Evolutionary conservation across 2,888 invertebrate genomes (phyloP).

Genomic region (Andrena bicolor): DNA sequence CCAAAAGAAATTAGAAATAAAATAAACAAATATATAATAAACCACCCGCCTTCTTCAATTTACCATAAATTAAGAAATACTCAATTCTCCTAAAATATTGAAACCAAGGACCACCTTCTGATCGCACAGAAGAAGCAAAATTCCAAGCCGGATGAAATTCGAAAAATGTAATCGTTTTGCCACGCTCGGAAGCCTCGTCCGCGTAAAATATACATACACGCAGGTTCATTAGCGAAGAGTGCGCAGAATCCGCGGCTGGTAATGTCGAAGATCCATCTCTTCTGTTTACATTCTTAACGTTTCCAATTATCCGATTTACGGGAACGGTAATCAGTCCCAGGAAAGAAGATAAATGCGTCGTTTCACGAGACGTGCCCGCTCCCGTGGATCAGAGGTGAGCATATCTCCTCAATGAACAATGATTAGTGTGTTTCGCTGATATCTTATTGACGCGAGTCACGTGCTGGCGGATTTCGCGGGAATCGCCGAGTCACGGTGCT

Average conservation of each 20-base stretch:
- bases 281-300: constrained; percentile 40
- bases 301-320: constrained; percentile 54
- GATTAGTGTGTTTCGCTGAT: constrained; percentile 64
- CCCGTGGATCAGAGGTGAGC: constrained; percentile 51
- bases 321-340: constrained; percentile 58
- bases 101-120: not conserved
- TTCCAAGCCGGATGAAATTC: not conserved
- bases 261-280: constrained; percentile 24
- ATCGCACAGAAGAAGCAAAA: not conserved
- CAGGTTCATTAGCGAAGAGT: constrained; percentile 21
- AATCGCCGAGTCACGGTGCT: constrained; percentile 59
- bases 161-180: not conserved
- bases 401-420: constrained; percentile 62
- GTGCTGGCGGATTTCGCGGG: constrained; percentile 49
- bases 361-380: constrained; percentile 32
- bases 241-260: constrained; percentile 28
- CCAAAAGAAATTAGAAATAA: too few species aligned
- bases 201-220: not conserved
- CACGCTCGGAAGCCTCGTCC: not conserved
- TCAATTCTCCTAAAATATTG: too few species aligned
- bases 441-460: constrained; percentile 64
- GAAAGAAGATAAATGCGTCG: constrained; percentile 63
- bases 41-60: too few species aligned
- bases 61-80: too few species aligned
- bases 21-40: too few species aligned